Base-by-base conservation (phyloP, 2,888 invertebrate species). In the Adelphocoris suturalis region DNA sequence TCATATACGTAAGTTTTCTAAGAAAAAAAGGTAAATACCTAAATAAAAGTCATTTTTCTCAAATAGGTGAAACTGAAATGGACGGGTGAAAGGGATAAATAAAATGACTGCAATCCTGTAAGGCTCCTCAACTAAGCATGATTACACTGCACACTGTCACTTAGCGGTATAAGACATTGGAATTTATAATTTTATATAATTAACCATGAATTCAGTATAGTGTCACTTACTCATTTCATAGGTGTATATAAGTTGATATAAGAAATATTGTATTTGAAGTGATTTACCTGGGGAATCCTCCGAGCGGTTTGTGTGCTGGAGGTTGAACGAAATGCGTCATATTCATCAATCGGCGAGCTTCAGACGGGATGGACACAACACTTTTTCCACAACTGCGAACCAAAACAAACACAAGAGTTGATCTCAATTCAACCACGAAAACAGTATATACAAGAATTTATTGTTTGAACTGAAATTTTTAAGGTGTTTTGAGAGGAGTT, bases 291-390 rank as follows among this genome's bases (percentile, higher is more conserved):
- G 88, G 88, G 52, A 88, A 88, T 37, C 84, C 76, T 19, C 85
- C 88, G 52, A 88, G 88, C 14, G 88, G 88, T 37, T 88, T 88
- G 88, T 88, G 88, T 27, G 88, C 88, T 52, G 88, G 88, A 48
- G 88, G 88, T 88, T 88, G 88, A 88, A 88, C 88, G 78, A 88
- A 88, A 52, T 88, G 88, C 52, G 88, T 88, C 88, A 88, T 88
- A 28, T 88, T 88, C 88, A 88, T 88, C 88, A 80, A 80, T 55
- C 47, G 52, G 46, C 19, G 52, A 12, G 37, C 28, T 19, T 52
- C 19, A 78, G 37, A 80, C 76, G 76, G 52, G 46, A 47, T 19
- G 46, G 80, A 78, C 88, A 78, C 76, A 28, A 88, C 78, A 88
- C 88, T 76, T 76, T 85, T 88, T 88, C 88, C 88, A 78, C 88